Base-by-base conservation (phyloP, 2,113 vertebrate genomes). In the Rhizomys pruinosus region DNA sequence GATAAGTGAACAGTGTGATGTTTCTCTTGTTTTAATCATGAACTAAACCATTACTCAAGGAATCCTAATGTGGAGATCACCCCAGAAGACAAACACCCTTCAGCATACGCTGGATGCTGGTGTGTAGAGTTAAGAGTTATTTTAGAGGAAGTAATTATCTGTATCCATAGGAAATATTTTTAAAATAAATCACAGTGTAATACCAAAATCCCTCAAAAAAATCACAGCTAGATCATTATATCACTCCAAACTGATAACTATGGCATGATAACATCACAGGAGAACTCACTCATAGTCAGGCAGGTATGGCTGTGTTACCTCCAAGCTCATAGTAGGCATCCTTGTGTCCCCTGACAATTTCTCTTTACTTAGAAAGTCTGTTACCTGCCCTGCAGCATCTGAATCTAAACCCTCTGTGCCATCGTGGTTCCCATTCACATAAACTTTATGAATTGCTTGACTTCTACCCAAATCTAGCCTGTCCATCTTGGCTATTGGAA, bases 201-300 rank as follows among this genome's bases (percentile, higher is more conserved):
- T 9, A 55, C 20, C n/a, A 74, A 87, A 91, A 64, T 80, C 64
- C 34, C 73, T 10, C 19, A 32, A 34, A 92, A 93, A 89, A 92
- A n/a, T 22, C 0, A 47, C 90, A 78, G 37, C 3, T 15, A 76
- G 1, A 80, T 80, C 44, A 37, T 63, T 23, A 66, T 37, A 59
- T 20, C 55, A 80, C 59, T 42, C 3, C 22, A 79, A 19, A 81
- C 3, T 80, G 52, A 64, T 57, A 74, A 44, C 29, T 17, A 9
- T 3, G 3, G 10, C 17, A 5, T 29, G 47, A 19, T 4, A n/a
- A 29, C 59, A 23, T 68, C 19, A 13, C 16, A 59, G 23, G 12
- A 63, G 34, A 32, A 29, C 15, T 32, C 27, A n/a, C 15, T 64
- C 19, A 47, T 16, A 23, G 13, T 13, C 3, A 63, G 34, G 37